Base-by-base conservation (phyloP, 1,140 invertebrate genomes). In the Aphelinus certus region DNA sequence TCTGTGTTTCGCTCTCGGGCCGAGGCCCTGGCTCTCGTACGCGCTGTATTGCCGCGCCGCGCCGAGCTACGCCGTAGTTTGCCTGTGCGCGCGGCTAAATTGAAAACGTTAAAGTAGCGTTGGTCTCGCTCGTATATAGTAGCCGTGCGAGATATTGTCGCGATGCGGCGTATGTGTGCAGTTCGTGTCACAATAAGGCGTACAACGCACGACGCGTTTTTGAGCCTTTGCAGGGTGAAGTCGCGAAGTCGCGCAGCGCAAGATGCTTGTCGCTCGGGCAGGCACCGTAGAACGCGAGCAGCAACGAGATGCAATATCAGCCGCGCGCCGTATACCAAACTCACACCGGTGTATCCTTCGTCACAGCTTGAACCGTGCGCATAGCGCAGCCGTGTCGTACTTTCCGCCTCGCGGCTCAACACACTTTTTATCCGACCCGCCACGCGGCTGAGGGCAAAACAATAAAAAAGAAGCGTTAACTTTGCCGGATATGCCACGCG, bases 281-380 rank as follows among this genome's bases (percentile, higher is more conserved):
- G 26, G 26, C 26, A 26, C 26, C 26, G 26, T 26, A 0, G 26
- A 26, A 26, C 26, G 26, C 26, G 26, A 26, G 26, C 26, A 71
- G 78, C 71, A 76, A 72, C 73, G 53, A 67, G 48, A 58, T 78
- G 77, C 75, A 77, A 83, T 85, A 83, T 83, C 83, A 84, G 78
- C 77, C 78, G 79, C 74, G 79, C 75, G 79, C n/a, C 26, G 26
- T 26, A 83, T 84, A 84, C 84, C 76, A 82, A 83, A 84, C 81
- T 85, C 79, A 75, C 76, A 78, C 74, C 67, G 71, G 57, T 63
- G 65, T 42, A 66, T 79, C 80, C 79, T 85, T 78, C 79, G 79
- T 84, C 82, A 82, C 79, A 48, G 26, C 26, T 26, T 26, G 26
- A 26, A 26, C 51, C 9, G 51, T 53, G 51, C 0, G 51, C 51